Percentiles rank a stretch among this genome's conserved stretches.
Conservation (phyloP, 2,888 invertebrate genomes). For the Drosophila sordidula region DNA sequence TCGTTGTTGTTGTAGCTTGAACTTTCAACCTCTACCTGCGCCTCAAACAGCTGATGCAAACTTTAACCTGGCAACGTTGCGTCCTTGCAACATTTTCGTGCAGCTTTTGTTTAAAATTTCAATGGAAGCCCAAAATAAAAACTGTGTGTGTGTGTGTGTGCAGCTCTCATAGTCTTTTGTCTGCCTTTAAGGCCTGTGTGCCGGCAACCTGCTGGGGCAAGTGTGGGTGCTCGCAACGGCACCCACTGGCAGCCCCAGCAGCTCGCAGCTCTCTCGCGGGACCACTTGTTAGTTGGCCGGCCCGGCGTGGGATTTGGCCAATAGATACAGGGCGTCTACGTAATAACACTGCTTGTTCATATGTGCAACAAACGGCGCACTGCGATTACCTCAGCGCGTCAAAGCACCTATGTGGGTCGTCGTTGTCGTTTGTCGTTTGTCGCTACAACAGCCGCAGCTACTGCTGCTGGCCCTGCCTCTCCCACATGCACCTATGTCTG, state of each 20-base stretch:
- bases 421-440: slow-evolving; percentile 23
- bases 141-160: slow-evolving; percentile 10
- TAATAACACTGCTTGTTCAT: slow-evolving; percentile 39
- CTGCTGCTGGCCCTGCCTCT: slow-evolving; percentile 18
- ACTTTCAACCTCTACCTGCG: slow-evolving; percentile 51
- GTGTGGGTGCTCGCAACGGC: slow-evolving; percentile 47
- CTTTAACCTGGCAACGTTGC: slow-evolving; percentile 49
- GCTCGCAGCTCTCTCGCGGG: slow-evolving; percentile 28
- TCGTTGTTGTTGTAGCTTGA: slow-evolving; percentile 42
- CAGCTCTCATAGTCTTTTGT: slow-evolving; percentile 2
- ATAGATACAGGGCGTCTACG: slow-evolving; percentile 58
- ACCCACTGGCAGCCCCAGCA: slow-evolving; percentile 26
- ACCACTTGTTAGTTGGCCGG: slow-evolving; percentile 64
- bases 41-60: slow-evolving; percentile 59
- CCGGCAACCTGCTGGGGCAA: slow-evolving; percentile 35
- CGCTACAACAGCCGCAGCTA: slow-evolving; percentile 5
- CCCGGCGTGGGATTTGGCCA: slow-evolving; percentile 51
- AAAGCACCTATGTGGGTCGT: slow-evolving; percentile 55
- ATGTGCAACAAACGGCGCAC: slow-evolving; percentile 32
- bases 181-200: neutral
- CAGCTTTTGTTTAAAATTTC: slow-evolving; percentile 53
- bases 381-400: slow-evolving; percentile 57
- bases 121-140: slow-evolving; percentile 38
- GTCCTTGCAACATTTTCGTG: slow-evolving; percentile 50
- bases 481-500: slow-evolving; percentile 7